Percentiles rank a stretch among this genome's conserved stretches.
phyloP scores from a whole-genome alignment of 2,888 invertebrate genomes.

The Cephus rjabovi region DNA sequence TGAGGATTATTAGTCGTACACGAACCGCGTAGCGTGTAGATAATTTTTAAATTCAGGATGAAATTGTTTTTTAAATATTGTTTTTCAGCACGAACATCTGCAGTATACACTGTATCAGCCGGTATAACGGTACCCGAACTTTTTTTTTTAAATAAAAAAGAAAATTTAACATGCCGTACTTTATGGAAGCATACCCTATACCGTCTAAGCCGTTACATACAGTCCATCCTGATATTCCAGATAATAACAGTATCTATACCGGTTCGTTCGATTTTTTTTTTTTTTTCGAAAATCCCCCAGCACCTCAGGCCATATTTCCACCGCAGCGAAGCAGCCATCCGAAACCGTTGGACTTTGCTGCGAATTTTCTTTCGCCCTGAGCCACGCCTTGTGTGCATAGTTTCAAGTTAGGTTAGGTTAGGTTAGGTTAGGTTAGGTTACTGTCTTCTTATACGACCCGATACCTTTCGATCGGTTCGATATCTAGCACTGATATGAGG shows the following conservation, averaged over 20 bases:
- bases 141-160: background rate
- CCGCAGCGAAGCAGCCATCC: conserved; percentile 16
- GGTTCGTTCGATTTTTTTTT: conserved; percentile 16
- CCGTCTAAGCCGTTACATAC: background rate
- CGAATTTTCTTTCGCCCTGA: background rate
- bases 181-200: background rate
- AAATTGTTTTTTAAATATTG: background rate
- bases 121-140: background rate
- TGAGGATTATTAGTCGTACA: background rate
- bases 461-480: background rate
- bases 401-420: background rate
- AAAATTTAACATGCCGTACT: background rate
- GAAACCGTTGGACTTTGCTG: conserved; percentile 18
- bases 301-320: conserved; percentile 17
- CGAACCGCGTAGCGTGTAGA: background rate
- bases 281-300: conserved; percentile 6
- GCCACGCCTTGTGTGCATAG: background rate
- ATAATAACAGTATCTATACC: conserved; percentile 22
- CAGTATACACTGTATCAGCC: background rate
- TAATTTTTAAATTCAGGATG: background rate
- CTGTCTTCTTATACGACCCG: background rate
- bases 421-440: background rate
- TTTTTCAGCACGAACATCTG: background rate
- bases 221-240: conserved; percentile 16
- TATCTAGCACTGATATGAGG: background rate